Evolutionary conservation across 1,140 invertebrate genomes (phyloP), one percentile per base, ranked within the genome.

Genomic region (Zaprionus vittiger): DNA sequence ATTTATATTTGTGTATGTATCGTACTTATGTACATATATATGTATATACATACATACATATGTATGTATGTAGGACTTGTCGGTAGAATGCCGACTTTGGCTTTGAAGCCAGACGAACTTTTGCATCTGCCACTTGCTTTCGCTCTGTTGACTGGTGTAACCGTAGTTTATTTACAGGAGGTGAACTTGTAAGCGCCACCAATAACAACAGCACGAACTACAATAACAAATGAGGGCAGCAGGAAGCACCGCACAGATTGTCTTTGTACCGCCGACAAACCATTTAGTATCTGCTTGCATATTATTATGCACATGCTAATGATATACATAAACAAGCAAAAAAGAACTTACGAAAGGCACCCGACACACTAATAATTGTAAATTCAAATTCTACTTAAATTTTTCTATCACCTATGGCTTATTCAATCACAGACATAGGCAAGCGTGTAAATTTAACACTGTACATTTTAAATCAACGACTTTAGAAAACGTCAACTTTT

Each of bases 131-230:
- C 55, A 71, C 52, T 67, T 17, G 54, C 62, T 69, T 47, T 59
- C 31, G 66, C 31, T 63, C 52, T 52, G 57, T 54, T 69, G 60
- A 44, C 54, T 15, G 20, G 61, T 44, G 61, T 67, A 64, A 68
- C 69, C 73, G 77, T 74, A 80, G 61, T 80, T 75, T 89, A 87
- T 87, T 89, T 87, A 78, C 83, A 80, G 80, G 70, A 86, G 83
- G 69, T 74, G 62, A 80, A 83, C 70, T 87, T 83, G 77, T 78
- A 67, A 75, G 80, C 80, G 80, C 73, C 61, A 77, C 55, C 65
- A 78, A 67, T 54, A 68, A 47, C 69, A 85, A 77, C 77, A 78
- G 26, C 38, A 65, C 56, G 34, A 73, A 44, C 57, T 55, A 54
- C 56, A 69, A 63, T 26, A 71, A 26, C 56, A 44, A 59, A 61